Evolutionary conservation across 2,888 invertebrate species (phyloP).

Genomic region (Habrosyne pyritoides): DNA sequence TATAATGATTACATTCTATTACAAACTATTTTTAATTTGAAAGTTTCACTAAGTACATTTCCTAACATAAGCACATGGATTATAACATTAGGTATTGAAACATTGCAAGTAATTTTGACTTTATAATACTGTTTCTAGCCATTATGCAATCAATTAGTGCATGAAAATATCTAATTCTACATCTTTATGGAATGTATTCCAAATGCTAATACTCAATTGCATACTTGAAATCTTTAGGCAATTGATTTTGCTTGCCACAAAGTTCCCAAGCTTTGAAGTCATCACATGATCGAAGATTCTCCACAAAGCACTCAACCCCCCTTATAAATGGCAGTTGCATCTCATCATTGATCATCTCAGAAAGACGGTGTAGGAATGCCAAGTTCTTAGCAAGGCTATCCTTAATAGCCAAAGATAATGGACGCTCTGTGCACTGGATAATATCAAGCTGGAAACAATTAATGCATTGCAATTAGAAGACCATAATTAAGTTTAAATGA

Average conservation of each 20-base stretch:
- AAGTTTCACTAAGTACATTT: too few relatives aligned
- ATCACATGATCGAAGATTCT: constrained; percentile 70
- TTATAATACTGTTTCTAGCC: constrained; percentile 6
- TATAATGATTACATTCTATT: not conserved
- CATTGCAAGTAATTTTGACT: not conserved
- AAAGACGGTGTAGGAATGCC: constrained; percentile 70
- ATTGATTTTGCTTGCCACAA: constrained; percentile 67
- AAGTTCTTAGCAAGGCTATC: constrained; percentile 73
- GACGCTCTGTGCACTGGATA: constrained; percentile 72
- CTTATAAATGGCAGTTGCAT: constrained; percentile 73
- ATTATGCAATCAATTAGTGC: constrained; percentile 35
- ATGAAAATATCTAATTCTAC: constrained; percentile 35
- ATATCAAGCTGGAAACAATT: constrained; percentile 63
- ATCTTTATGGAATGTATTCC: constrained; percentile 55
- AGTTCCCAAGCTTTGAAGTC: constrained; percentile 79
- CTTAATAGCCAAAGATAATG: constrained; percentile 65
- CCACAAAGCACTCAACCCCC: constrained; percentile 73
- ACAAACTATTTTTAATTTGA: too few relatives aligned
- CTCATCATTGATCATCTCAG: constrained; percentile 73
- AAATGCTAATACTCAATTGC: constrained; percentile 72
- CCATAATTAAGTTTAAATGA: not conserved
- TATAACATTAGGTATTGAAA: not conserved
- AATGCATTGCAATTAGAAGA: constrained; percentile 1
- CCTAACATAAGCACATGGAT: not conserved
- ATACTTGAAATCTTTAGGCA: constrained; percentile 76